Conservation (phyloP, 1,140 invertebrate genomes). For the Drosophila nannoptera region DNA sequence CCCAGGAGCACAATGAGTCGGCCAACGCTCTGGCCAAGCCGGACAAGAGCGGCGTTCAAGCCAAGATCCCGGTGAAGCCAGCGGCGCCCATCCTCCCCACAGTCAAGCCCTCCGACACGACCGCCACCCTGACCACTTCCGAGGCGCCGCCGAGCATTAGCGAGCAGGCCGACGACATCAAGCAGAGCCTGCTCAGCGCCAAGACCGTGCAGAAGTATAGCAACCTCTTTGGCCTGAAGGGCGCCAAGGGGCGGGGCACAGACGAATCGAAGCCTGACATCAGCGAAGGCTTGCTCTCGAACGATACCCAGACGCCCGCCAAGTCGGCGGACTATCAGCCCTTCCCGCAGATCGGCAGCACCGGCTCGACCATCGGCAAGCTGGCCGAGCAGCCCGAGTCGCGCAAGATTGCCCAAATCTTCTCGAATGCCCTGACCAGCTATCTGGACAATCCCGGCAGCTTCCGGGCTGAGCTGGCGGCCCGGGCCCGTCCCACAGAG, state of each 20-base stretch:
- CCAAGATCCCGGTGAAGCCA: slow-evolving; percentile 52
- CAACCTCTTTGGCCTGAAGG: slow-evolving; percentile 80
- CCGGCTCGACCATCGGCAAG: slow-evolving; percentile 56
- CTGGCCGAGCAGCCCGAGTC: slow-evolving; percentile 83
- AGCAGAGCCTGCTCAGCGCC: slow-evolving; percentile 81
- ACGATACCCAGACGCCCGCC: slow-evolving; percentile 45
- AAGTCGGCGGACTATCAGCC: slow-evolving; percentile 43
- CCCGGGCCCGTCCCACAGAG: slow-evolving; percentile 87
- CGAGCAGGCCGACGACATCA: slow-evolving; percentile 73
- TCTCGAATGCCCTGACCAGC: slow-evolving; percentile 88
- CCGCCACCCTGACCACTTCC: slow-evolving; percentile 59
- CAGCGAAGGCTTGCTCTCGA: slow-evolving; percentile 44
- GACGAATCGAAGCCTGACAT: slow-evolving; percentile 31
- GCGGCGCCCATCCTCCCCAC: slow-evolving; percentile 45
- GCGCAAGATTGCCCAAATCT: slow-evolving; percentile 88
- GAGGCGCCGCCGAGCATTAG: slow-evolving; percentile 54
- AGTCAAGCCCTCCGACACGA: slow-evolving; percentile 55
- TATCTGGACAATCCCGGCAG: slow-evolving; percentile 89
- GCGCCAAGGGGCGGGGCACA: slow-evolving; percentile 26
- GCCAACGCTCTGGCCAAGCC: slow-evolving; percentile 47
- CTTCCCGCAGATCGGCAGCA: slow-evolving; percentile 75
- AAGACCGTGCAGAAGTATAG: slow-evolving; percentile 83
- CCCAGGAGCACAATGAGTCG: slow-evolving; percentile 83
- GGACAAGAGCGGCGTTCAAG: slow-evolving; percentile 42
- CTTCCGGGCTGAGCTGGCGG: slow-evolving; percentile 86